Percentiles rank a stretch among this genome's conserved stretches.
Evolutionary conservation across 2,113 vertebrate species (phyloP).

Genomic region (Chlorodrepanis virens): DNA sequence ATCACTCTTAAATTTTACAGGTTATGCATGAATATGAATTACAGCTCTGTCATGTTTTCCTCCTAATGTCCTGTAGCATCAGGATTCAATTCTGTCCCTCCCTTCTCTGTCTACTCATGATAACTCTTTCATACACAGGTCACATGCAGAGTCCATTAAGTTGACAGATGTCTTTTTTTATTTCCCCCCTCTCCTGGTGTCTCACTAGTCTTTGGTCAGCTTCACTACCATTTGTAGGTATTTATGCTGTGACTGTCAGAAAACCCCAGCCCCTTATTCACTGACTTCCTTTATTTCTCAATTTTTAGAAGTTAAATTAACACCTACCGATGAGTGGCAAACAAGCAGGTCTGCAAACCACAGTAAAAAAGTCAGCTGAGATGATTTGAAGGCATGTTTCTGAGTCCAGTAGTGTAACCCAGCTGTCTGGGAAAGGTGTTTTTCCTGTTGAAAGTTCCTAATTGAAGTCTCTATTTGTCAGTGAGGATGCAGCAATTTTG

Average conservation of each 20-base stretch:
- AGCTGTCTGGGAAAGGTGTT: background rate
- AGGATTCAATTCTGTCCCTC: background rate
- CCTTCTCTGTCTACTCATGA: background rate
- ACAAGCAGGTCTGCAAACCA: background rate
- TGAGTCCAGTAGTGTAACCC: background rate
- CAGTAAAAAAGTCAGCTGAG: background rate
- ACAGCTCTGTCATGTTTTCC: background rate
- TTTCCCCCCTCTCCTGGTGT: background rate
- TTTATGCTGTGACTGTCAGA: background rate
- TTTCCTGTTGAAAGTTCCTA: background rate
- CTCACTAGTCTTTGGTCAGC: background rate
- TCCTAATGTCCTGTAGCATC: background rate
- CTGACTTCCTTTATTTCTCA: background rate
- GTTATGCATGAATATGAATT: background rate
- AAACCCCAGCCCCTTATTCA: background rate
- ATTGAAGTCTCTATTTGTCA: background rate
- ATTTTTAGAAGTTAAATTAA: background rate
- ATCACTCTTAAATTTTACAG: background rate
- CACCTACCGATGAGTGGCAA: background rate
- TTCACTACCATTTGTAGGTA: background rate
- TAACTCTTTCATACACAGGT: background rate
- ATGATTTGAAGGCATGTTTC: background rate
- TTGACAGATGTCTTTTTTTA: background rate
- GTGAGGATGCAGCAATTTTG: background rate
- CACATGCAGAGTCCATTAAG: background rate